Conservation (phyloP, 2,113 vertebrate genomes). For the Chaenogobius annularis region DNA sequence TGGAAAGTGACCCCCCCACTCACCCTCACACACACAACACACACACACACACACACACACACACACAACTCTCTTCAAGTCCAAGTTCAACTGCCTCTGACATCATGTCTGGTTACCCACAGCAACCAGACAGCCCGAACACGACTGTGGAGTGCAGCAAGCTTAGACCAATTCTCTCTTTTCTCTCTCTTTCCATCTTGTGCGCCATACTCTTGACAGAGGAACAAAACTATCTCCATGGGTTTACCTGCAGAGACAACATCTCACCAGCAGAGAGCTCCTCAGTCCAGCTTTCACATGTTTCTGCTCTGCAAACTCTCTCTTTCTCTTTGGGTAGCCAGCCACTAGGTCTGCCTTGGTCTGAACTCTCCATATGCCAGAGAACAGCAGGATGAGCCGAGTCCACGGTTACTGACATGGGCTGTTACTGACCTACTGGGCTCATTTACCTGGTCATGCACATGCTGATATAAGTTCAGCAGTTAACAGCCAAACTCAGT, state of each 20-base stretch:
- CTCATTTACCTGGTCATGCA: slow-evolving; percentile 49
- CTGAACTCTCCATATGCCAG: slow-evolving; percentile 70
- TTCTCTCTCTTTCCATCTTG: slow-evolving; percentile 46
- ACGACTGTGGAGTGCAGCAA: slow-evolving; percentile 82
- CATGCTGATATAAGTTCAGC: slow-evolving; percentile 16
- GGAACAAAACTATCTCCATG: slow-evolving; percentile 12
- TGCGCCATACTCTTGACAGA: slow-evolving; percentile 47
- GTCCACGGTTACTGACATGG: slow-evolving; percentile 60
- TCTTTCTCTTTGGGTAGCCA: slow-evolving; percentile 51
- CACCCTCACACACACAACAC: slow-evolving; percentile 29
- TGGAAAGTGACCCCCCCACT: slow-evolving; percentile 71
- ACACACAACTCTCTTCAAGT: slow-evolving; percentile 71
- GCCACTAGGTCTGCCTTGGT: slow-evolving; percentile 52
- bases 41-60: slow-evolving; percentile 20
- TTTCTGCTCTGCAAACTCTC: slow-evolving; percentile 25
- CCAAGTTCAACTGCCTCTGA: slow-evolving; percentile 88
- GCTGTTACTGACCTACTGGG: slow-evolving; percentile 66
- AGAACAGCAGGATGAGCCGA: slow-evolving; percentile 69
- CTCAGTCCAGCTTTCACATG: slow-evolving; percentile 62
- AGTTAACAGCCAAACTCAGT: slow-evolving; percentile 28
- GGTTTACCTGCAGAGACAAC: slow-evolving; percentile 48
- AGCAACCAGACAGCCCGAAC: slow-evolving; percentile 88
- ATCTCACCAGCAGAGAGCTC: slow-evolving; percentile 77
- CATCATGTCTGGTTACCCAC: slow-evolving; percentile 88
- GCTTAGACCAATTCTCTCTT: slow-evolving; percentile 67